phyloP scores from a whole-genome alignment of 2,888 invertebrate genomes.

The Lasioglossum lativentre region DNA sequence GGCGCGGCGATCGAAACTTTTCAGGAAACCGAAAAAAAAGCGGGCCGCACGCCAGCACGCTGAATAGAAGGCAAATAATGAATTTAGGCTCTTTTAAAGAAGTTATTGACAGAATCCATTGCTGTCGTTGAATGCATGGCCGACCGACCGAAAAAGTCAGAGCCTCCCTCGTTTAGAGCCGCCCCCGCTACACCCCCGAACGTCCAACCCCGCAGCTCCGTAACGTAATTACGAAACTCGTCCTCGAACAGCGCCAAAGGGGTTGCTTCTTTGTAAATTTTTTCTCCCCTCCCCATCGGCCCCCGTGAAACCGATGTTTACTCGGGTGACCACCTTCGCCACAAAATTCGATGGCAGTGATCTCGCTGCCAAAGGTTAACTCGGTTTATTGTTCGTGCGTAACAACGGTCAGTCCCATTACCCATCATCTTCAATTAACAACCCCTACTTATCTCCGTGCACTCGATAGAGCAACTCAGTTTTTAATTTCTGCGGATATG shows the following conservation, averaged over 20 bases:
- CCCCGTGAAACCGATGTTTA: constrained; percentile 62
- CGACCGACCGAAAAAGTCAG: constrained; percentile 63
- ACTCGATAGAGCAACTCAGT: background rate
- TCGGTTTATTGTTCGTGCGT: background rate
- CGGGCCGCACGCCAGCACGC: constrained; percentile 37
- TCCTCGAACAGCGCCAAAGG: constrained; percentile 65
- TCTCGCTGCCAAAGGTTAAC: constrained; percentile 36
- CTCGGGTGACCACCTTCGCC: constrained; percentile 60
- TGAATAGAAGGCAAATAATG: constrained; percentile 68
- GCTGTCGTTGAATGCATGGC: constrained; percentile 70
- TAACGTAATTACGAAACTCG: constrained; percentile 74
- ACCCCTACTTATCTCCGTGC: background rate
- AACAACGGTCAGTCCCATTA: background rate
- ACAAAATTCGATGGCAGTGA: constrained; percentile 55
- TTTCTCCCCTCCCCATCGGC: background rate
- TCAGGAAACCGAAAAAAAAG: constrained; percentile 53
- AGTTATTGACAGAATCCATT: constrained; percentile 73
- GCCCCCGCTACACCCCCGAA: constrained; percentile 17
- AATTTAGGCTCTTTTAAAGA: constrained; percentile 74
- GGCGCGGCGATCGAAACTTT: constrained; percentile 55
- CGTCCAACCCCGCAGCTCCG: constrained; percentile 26
- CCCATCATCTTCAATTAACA: background rate
- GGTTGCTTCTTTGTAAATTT: constrained; percentile 52
- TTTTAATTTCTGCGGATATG: no score
- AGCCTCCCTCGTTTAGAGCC: constrained; percentile 40